These are phyloP conservation scores for Brachionus calyciflorus DNA, from an alignment of 1,140 invertebrate genomes.

Conservation along the genomic window DNA sequence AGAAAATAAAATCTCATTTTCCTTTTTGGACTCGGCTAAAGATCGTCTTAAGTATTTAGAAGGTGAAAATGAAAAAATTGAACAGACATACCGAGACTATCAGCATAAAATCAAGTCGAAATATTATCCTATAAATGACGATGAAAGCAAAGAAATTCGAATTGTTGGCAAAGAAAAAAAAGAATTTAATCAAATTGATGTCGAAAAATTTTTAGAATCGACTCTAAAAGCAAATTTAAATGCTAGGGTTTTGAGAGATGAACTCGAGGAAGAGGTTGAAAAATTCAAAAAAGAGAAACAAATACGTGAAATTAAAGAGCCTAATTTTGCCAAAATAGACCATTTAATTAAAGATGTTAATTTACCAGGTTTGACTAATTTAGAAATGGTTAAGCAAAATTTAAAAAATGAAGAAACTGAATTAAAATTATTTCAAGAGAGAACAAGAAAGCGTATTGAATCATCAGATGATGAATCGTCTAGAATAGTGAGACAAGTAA, in stretches of 20 bases:
- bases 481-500: too few species aligned
- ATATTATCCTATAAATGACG: constrained; percentile 43
- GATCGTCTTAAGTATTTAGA: constrained; percentile 38
- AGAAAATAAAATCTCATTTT: not conserved
- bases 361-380: not conserved
- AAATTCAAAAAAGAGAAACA: not conserved
- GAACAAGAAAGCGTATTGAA: not conserved
- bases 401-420: constrained; percentile 11
- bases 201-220: constrained; percentile 39
- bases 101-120: constrained; percentile 26
- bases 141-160: constrained; percentile 9
- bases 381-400: not conserved
- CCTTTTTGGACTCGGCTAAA: constrained; percentile 22
- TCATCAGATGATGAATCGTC: not conserved
- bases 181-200: constrained; percentile 7
- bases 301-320: not conserved
- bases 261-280: not conserved
- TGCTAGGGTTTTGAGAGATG: not conserved
- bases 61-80: constrained; percentile 29
- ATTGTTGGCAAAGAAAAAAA: constrained; percentile 18
- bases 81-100: constrained; percentile 12
- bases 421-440: not conserved
- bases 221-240: constrained; percentile 5
- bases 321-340: constrained; percentile 19
- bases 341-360: not conserved